Base-by-base conservation (phyloP, 2,113 vertebrate species). In the Myocastor coypus region DNA sequence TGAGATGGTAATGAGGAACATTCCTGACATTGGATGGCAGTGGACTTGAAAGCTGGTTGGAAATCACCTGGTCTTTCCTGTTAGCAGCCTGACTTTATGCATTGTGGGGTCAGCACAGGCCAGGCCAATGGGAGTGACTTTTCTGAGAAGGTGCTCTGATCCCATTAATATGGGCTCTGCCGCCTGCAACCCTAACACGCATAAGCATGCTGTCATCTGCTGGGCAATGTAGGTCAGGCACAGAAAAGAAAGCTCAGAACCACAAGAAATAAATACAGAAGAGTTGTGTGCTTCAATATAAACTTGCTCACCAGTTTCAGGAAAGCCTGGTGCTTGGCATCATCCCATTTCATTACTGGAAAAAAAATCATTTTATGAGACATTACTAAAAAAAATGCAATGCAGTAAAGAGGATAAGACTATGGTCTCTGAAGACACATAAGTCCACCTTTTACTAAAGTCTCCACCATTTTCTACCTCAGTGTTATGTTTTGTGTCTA, bases 1-100 rank as follows among this genome's bases (percentile, higher is more conserved):
- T 96, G 92, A 96, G 96, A 95, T 50, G 37, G 89, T 97, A 97
- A 97, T 32, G 59, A 98, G 97, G 96, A 68, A 89, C 80, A 57
- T 96, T 68, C 17, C 94, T 80, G 46, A 92, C 20, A 95, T 46
- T 55, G 96, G 90, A 88, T 92, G 91, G 94, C 82, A 78, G 64
- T 78, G 69, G 78, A 93, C 92, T 95, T 93, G 96, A 97, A 96
- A 89, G 80, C n/a, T 2, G 96, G 78, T 84, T 55, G 88, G 97
- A 97, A 98, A 97, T 96, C 92, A 94, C 42, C 73, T 28, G 3
- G 73, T 85, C 78, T 16, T 96, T 97, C 69, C 52, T 82, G 46
- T 97, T 97, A 94, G 63, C 93, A 80, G 77, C 94, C 91, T 88
- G 42, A 9, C n/a, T 28, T 14, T 93, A 77, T 61, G 91, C 96